Evolutionary conservation across 2,888 invertebrate species (phyloP), one percentile per base, ranked within the genome.

Genomic region (Amaurobius ferox): DNA sequence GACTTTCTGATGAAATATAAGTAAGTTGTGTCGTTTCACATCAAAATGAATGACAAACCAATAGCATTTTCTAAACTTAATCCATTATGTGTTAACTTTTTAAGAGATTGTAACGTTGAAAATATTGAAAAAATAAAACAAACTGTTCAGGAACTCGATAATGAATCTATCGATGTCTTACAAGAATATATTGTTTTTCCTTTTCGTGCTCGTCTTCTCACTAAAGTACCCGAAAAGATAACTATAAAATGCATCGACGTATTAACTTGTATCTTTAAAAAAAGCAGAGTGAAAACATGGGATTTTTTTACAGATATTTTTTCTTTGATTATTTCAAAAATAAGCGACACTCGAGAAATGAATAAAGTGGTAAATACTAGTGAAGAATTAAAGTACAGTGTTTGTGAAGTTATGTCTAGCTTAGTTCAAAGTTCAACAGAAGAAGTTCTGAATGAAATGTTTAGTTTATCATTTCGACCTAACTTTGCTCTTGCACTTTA

Each of bases 131-230:
- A 74, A 19, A 28, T 81, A 16, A 30, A 62, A 44, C 6, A n/a
- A 29, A 19, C 62, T 6, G 11, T 81, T 1, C 30, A 35, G 5
- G 23, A 62, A 11, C 19, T 81, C 0, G 81, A 81, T 68, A 9
- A 26, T 19, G 19, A 55, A 16, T 39, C 44, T 30, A 13, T 74
- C 2, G 16, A 23, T n/a, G 1, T 13, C 16, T 35, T 72, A 0
- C 67, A 73, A 44, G 68, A 39, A 32, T 85, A 73, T 67, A 19
- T 85, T 26, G 11, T 85, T 23, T 61, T 85, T 62, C 78, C 85
- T 0, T 44, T 78, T 13, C 40, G 23, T 11, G 0, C 72, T 5
- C 5, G 30, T 16, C 40, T 85, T 9, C 1, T 5, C 3, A 78
- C 39, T 11, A 28, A 40, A 61, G 1, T 2, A 5, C 61, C 3